phyloP scores from a whole-genome alignment of 1,140 invertebrate genomes.

The Diplogasteroides magnus region DNA sequence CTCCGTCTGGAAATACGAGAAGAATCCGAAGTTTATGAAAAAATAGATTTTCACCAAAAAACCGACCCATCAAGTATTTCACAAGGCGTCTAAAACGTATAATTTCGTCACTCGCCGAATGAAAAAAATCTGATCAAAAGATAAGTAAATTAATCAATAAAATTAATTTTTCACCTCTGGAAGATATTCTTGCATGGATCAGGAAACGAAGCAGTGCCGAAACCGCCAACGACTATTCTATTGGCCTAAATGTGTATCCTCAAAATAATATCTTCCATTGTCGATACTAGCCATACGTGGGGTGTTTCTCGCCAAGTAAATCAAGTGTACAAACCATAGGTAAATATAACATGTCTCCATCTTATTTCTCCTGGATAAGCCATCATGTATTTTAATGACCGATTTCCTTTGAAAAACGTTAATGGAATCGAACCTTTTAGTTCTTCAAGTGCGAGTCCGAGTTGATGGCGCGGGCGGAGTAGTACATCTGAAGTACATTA shows the following conservation, averaged over 20 bases:
- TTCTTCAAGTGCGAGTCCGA: constrained; percentile 72
- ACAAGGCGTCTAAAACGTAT: no score
- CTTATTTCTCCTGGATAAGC: no score
- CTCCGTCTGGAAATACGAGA: constrained; percentile 14
- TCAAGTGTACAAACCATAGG: no score
- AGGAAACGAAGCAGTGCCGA: constrained; percentile 68
- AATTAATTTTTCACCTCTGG: constrained; percentile 11
- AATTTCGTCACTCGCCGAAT: no score
- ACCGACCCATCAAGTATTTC: no score
- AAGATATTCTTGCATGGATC: constrained; percentile 57
- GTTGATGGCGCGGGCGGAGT: constrained; percentile 73
- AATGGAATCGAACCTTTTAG: constrained; percentile 41
- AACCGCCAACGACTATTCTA: constrained; percentile 75
- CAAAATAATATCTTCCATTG: not conserved
- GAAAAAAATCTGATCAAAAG: no score
- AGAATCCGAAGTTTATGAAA: constrained; percentile 7
- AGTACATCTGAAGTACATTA: constrained; percentile 55
- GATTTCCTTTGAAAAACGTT: no score
- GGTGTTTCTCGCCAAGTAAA: not conserved
- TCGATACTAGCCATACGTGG: no score
- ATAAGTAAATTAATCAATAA: no score
- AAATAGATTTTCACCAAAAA: no score
- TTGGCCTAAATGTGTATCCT: constrained; percentile 61
- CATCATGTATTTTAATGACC: no score
- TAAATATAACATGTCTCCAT: no score